A percentile compares a stretch with the other conserved stretches of the same genome.
phyloP scores from a whole-genome alignment of 2,113 vertebrate species.

The Hippoglossus stenolepis region DNA sequence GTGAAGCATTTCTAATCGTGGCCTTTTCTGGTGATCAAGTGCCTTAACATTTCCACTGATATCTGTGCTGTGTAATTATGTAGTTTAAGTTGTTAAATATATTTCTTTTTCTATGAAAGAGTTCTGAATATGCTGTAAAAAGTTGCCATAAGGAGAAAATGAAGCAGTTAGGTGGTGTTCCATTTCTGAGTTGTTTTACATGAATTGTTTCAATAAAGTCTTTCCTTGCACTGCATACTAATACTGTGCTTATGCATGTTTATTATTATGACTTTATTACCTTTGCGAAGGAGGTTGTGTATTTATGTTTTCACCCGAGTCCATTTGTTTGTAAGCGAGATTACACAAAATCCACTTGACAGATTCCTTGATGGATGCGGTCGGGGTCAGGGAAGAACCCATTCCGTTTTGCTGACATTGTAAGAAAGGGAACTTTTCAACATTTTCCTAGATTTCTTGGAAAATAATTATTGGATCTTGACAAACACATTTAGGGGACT shows the following conservation, averaged over 20 bases:
- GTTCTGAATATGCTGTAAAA: conserved; percentile 54
- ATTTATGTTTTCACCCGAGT: too few species aligned
- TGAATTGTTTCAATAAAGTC: conserved; percentile 73
- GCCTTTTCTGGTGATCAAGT: conserved; percentile 75
- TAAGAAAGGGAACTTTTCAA: too few species aligned
- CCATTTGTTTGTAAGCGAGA: too few species aligned
- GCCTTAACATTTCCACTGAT: conserved; percentile 82
- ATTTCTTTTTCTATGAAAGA: conserved; percentile 78
- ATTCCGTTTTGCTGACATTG: too few species aligned
- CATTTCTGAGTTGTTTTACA: conserved; percentile 65
- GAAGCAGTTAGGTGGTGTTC: conserved; percentile 62
- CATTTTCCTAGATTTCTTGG: too few species aligned
- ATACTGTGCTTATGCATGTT: neutral
- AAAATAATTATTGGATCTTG: too few species aligned
- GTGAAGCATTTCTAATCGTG: conserved; percentile 61
- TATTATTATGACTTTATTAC: too few species aligned
- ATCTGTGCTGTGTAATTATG: conserved; percentile 66
- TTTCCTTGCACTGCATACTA: conserved; percentile 70
- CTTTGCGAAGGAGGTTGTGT: too few species aligned
- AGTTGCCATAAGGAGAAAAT: conserved; percentile 52
- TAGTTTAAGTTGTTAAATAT: conserved; percentile 70
- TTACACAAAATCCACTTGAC: too few species aligned
- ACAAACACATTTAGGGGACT: too few species aligned
- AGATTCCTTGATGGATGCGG: too few species aligned
- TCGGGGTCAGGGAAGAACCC: too few species aligned